Percentiles rank a stretch among this genome's conserved stretches.
Evolutionary conservation across 92 coral and sea anemone genomes (phyloP).

Genomic region (Phymanthus crucifer): DNA sequence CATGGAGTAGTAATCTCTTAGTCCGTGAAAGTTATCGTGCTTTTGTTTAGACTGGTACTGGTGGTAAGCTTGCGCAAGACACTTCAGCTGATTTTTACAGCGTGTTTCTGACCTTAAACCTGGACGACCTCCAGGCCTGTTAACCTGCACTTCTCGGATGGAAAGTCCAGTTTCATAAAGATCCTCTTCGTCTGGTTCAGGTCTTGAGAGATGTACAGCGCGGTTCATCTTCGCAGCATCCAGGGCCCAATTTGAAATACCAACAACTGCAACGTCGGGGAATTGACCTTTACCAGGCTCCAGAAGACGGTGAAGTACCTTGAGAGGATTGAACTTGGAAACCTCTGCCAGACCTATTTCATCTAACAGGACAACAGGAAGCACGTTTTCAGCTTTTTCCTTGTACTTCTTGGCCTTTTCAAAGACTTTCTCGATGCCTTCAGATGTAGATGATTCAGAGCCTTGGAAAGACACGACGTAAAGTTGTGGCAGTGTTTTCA

Average conservation of each 20-base stretch:
- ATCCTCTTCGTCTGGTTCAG: constrained; percentile 87
- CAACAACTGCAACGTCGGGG: constrained; percentile 99
- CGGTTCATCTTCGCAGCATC: constrained; percentile 99
- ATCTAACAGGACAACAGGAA: constrained; percentile 95
- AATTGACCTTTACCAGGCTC: constrained; percentile 81
- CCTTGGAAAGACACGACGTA: constrained; percentile 96
- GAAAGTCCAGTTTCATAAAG: constrained; percentile 89
- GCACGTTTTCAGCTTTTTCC: constrained; percentile 69
- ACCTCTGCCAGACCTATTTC: constrained; percentile 97
- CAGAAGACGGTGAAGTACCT: constrained; percentile 90
- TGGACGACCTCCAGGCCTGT: constrained; percentile 5
- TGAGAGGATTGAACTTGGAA: constrained; percentile 94
- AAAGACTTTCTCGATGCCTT: constrained; percentile 92
- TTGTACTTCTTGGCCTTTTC: constrained; percentile 93
- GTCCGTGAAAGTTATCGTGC: constrained; percentile 90
- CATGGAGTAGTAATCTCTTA: constrained; percentile 93
- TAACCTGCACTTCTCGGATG: constrained; percentile 56
- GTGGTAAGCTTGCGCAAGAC: constrained; percentile 83
- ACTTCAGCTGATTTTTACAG: constrained; percentile 40
- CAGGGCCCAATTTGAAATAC: constrained; percentile 97
- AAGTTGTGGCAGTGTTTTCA: constrained; percentile 84
- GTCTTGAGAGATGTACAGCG: constrained; percentile 95
- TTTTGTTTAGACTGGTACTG: constrained; percentile 70
- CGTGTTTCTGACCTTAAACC: constrained; percentile 34
- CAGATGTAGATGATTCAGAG: constrained; percentile 96